phyloP scores from a whole-genome alignment of 2,888 invertebrate species.

The Kryphioiulus occultus region DNA sequence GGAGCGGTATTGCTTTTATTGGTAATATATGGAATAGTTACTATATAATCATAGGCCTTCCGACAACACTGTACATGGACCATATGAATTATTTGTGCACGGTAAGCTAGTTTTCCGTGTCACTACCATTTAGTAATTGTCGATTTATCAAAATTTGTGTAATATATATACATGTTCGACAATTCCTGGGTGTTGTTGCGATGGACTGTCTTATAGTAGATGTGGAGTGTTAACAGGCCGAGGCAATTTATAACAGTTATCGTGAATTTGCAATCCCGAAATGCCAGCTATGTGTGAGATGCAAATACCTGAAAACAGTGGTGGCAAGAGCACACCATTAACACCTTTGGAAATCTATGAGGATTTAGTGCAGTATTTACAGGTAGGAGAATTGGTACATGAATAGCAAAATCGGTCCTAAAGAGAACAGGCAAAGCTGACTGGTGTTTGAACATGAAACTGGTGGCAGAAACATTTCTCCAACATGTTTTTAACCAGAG shows the following conservation, averaged over 20 bases:
- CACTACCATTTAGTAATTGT: neutral
- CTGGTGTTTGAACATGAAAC: no score
- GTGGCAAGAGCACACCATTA: neutral
- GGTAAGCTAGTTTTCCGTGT: neutral
- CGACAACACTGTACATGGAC: neutral
- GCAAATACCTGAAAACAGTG: neutral
- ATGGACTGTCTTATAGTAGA: neutral
- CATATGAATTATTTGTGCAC: neutral
- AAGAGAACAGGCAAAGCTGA: no score
- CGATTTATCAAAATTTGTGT: slow-evolving; percentile 23
- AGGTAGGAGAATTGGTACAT: slow-evolving; percentile 44
- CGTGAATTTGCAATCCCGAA: neutral
- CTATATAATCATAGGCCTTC: neutral
- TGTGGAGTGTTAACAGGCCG: neutral
- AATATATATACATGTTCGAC: neutral
- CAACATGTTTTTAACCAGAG: neutral
- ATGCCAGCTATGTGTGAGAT: slow-evolving; percentile 7
- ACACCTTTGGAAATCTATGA: slow-evolving; percentile 52
- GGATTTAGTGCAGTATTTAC: slow-evolving; percentile 50
- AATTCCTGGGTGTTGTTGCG: neutral
- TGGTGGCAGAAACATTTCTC: no score
- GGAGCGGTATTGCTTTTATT: neutral
- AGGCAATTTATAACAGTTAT: neutral
- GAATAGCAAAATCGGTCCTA: neutral
- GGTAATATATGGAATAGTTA: neutral